phyloP scores from a whole-genome alignment of 2,888 invertebrate species.

The Trimorus sp. region DNA sequence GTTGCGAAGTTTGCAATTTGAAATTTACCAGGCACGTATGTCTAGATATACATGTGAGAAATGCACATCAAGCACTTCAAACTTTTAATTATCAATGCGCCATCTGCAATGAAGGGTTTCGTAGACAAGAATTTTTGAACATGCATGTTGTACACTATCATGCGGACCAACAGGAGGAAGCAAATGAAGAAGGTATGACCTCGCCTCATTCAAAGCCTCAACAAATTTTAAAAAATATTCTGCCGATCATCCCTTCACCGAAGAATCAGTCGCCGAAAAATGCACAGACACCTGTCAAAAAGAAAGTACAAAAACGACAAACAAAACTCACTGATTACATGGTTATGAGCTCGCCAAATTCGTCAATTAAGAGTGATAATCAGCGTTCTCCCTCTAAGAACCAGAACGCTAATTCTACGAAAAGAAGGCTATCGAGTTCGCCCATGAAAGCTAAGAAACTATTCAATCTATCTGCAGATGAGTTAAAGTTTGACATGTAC shows the following conservation, averaged over 20 bases:
- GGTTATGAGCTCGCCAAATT: neutral
- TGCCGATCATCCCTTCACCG: neutral
- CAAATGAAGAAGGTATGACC: neutral
- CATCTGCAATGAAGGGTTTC: constrained; percentile 28
- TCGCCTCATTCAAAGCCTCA: constrained; percentile 5
- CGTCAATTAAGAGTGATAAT: neutral
- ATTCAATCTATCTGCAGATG: neutral
- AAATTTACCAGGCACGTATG: neutral
- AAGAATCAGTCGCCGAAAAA: neutral
- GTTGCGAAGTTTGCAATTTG: constrained; percentile 18
- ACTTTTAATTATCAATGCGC: constrained; percentile 17
- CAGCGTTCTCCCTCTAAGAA: neutral
- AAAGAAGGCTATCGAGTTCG: neutral
- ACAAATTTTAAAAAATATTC: constrained; percentile 18
- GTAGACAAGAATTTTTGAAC: neutral
- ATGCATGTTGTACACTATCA: constrained; percentile 30
- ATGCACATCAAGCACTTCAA: neutral
- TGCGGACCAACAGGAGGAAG: neutral
- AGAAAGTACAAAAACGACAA: constrained; percentile 26
- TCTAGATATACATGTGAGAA: constrained; percentile 6
- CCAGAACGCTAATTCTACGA: neutral
- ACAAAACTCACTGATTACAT: constrained; percentile 52
- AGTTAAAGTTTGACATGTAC: neutral
- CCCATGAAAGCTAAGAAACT: neutral
- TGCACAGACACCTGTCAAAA: neutral